Conservation (phyloP, 2,113 vertebrate species). For the Engraulis encrasicolus region DNA sequence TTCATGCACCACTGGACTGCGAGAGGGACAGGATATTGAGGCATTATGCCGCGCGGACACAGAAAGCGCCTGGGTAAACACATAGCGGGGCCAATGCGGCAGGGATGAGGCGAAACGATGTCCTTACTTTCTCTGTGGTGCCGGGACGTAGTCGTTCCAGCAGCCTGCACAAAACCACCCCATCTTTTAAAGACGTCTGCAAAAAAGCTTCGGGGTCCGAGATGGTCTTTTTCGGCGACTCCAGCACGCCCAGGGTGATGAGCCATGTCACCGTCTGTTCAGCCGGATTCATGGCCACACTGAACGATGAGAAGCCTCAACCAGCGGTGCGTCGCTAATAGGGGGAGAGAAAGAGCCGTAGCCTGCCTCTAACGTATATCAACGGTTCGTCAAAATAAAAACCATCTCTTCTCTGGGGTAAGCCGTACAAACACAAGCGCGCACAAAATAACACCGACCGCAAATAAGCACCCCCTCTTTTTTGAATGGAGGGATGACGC, state of each 20-base stretch:
- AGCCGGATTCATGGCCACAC: conserved; percentile 88
- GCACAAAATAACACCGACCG: conserved; percentile 38
- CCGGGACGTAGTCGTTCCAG: conserved; percentile 93
- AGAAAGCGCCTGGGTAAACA: not conserved
- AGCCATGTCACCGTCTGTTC: conserved; percentile 98
- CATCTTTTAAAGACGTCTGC: conserved; percentile 89
- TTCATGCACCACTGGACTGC: conserved; percentile 67
- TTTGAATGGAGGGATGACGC: conserved; percentile 73
- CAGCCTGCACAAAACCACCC: conserved; percentile 90
- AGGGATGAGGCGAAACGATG: conserved; percentile 21
- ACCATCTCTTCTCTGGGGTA: conserved; percentile 29
- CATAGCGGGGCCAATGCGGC: conserved; percentile 30
- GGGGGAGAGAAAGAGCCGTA: conserved; percentile 35
- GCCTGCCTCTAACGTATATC: conserved; percentile 58
- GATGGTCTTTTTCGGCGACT: conserved; percentile 94
- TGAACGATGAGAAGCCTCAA: conserved; percentile 54
- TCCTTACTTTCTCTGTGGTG: conserved; percentile 85
- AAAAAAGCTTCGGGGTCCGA: conserved; percentile 92
- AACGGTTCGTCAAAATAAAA: conserved; percentile 58
- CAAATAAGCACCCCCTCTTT: conserved; percentile 61
- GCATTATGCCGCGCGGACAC: conserved; percentile 11
- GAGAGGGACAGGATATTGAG: conserved; percentile 62
- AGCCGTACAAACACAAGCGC: too few species aligned
- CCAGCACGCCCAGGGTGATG: conserved; percentile 92
- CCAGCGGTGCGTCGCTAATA: conserved; percentile 50